Evolutionary conservation across 2,113 vertebrate genomes (phyloP), one percentile per base, ranked within the genome.

Genomic region (Dipodomys stephensi): DNA sequence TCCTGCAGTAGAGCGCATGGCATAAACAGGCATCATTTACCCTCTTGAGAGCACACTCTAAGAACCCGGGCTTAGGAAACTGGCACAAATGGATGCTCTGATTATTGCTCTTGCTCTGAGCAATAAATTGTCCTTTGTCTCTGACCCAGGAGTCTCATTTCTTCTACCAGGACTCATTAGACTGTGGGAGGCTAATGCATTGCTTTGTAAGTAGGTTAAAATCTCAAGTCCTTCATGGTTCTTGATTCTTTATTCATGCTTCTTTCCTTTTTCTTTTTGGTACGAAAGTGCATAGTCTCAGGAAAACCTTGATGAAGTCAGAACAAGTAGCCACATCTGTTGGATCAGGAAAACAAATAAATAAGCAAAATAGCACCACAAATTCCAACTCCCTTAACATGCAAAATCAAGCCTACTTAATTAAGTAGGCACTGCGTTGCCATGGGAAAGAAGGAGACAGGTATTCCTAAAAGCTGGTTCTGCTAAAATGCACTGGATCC

Each of bases 141-240:
- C 71, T 77, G 91, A 78, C 83, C 74, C 67, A 78, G 39, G 87
- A 84, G 77, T 91, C 84, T 85, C 81, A 78, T 79, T 79, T 93
- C 65, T 91, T 83, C 44, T 78, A 35, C 13, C 23, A 81, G 69
- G 44, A 65, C 23, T 65, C 49, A 25, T 93, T 53, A 79, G 74
- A 87, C 15, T 82, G 69, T 83, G 69, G 44, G 88, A 90, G 30
- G 74, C 73, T 93, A 96, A 89, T 64, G 68, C 64, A 39, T 57
- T 91, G 53, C 39, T 67, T 78, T 92, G 9, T 3, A 89, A 87
- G 44, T 87, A 80, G 67, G 76, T 94, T 94, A 95, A 92, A 91
- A 84, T 87, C 39, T 93, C 85, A 92, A 57, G 35, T 25, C 77
- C 32, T 94, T 94, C 7, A 39, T 25, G 67, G 57, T 77, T 90